Evolutionary conservation across 2,113 vertebrate genomes (phyloP).

Genomic region (Clinocottus analis): DNA sequence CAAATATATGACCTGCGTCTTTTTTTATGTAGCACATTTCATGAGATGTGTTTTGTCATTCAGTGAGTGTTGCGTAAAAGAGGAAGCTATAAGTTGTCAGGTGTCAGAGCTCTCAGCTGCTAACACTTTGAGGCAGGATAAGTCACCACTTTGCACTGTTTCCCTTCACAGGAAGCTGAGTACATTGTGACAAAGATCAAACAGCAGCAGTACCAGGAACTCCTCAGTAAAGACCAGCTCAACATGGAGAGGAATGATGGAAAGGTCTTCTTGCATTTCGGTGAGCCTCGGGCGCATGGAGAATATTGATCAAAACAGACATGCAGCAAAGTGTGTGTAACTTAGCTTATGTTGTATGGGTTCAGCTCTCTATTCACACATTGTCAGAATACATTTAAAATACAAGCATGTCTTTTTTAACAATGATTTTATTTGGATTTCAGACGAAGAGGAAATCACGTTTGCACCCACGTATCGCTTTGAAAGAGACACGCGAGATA

Average conservation of each 20-base stretch:
- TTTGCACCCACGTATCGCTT: slow-evolving; percentile 97
- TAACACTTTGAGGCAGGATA: slow-evolving; percentile 59
- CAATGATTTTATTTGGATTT: slow-evolving; percentile 41
- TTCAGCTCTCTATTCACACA: not conserved
- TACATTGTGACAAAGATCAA: slow-evolving; percentile 94
- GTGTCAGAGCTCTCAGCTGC: slow-evolving; percentile 39
- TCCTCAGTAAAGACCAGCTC: slow-evolving; percentile 92
- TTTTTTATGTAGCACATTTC: not conserved
- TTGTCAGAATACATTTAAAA: not conserved
- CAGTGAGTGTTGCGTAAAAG: not conserved
- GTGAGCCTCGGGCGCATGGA: slow-evolving; percentile 79
- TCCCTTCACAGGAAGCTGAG: slow-evolving; percentile 92
- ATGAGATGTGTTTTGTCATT: not conserved
- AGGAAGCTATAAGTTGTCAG: slow-evolving; percentile 30
- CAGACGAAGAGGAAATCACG: slow-evolving; percentile 97
- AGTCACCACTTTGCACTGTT: slow-evolving; percentile 54
- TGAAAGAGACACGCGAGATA: slow-evolving; percentile 92
- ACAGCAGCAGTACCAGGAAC: slow-evolving; percentile 93
- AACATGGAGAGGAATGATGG: slow-evolving; percentile 87
- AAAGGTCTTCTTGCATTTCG: slow-evolving; percentile 93
- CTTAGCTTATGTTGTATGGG: not conserved
- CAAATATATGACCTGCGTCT: not conserved
- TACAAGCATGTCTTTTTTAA: not conserved
- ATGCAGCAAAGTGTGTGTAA: not conserved
- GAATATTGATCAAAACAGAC: not conserved